Evolutionary conservation across 2,113 vertebrate species (phyloP), one percentile per base, ranked within the genome.

Genomic region (Perccottus glenii): DNA sequence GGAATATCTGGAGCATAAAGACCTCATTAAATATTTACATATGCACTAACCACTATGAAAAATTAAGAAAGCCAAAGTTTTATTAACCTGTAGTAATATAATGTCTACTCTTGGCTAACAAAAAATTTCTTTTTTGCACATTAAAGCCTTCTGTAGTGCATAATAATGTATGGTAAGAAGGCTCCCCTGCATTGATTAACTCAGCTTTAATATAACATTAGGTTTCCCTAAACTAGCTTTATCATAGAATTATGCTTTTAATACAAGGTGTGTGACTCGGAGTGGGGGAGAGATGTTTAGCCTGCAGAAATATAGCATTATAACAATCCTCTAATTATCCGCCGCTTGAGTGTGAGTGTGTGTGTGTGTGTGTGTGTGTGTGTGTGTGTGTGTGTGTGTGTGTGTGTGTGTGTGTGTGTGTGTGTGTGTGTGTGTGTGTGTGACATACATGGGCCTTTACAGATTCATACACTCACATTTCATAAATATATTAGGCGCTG

Each of bases 21-120:
- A 77, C 74, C 73, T 84, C 83, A 91, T 92, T 82, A 93, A 93
- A 93, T 90, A 93, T 93, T 92, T 89, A 92, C 89, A 91, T 85
- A 84, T 83, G 81, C 87, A 87, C 87, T 87, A 89, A 91, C 88
- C 87, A 83, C 80, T 59, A 88, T 93, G 84, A 92, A 92, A 92
- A 91, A 91, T 92, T 76, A 92, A 92, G 85, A 92, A 91, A 91
- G 68, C 80, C 71, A 87, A 87, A 89, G 83, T 91, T 91, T 86
- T 88, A 91, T 91, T 90, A 92, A 92, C 90, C 91, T 92, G 87
- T 92, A 88, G 88, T 91, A 89, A 91, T 90, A 86, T 91, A 90
- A 90, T 88, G 82, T 90, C 85, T 86, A 88, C 84, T 88, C 76
- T 78, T 78, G 64, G 80, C 77, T 81, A 75, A 80, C 62, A 83